Evolutionary conservation across 2,888 invertebrate species (phyloP).

Genomic region (Zootermopsis nevadensis): DNA sequence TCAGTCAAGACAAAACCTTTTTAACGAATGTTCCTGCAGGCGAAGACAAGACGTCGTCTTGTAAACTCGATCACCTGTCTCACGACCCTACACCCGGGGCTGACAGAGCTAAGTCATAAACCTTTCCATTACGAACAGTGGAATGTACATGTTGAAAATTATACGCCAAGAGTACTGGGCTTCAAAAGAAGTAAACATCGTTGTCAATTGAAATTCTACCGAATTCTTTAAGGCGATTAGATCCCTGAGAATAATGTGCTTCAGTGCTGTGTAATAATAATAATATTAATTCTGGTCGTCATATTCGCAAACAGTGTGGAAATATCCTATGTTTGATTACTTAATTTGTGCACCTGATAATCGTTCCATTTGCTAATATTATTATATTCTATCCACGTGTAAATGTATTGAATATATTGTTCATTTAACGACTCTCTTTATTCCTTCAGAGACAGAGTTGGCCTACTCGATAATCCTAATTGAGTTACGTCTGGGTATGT

Average conservation of each 20-base stretch:
- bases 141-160: neutral
- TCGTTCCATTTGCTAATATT: no score
- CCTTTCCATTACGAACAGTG: neutral
- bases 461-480: no score
- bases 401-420: no score
- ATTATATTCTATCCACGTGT: no score
- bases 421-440: no score
- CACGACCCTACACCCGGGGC: neutral
- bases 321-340: neutral
- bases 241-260: neutral
- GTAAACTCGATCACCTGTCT: slow-evolving; percentile 12
- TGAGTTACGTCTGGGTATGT: no score
- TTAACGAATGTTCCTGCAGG: neutral
- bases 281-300: neutral
- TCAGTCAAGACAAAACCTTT: slow-evolving; percentile 3
- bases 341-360: no score
- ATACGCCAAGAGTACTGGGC: neutral
- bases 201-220: neutral
- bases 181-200: neutral
- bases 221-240: no score
- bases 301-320: neutral
- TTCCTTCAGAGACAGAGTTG: no score
- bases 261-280: neutral
- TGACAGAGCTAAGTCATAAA: neutral
- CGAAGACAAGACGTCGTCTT: neutral